phyloP scores from a whole-genome alignment of 2,888 invertebrate species.

The Tetrapedia diversipes region DNA sequence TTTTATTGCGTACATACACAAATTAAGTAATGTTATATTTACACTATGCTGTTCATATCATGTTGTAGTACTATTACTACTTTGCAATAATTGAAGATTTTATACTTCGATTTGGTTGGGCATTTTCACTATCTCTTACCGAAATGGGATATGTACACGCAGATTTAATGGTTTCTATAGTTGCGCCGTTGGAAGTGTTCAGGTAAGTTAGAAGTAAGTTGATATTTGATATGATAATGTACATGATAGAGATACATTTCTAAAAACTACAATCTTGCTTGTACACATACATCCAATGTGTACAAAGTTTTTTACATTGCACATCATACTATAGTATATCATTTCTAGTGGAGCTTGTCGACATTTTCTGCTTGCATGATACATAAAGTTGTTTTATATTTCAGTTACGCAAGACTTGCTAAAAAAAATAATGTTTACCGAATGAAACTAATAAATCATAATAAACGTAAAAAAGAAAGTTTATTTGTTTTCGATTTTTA shows the following conservation, averaged over 20 bases:
- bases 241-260: slow-evolving; percentile 4
- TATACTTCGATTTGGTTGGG: slow-evolving; percentile 97
- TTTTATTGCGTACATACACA: slow-evolving; percentile 31
- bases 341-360: slow-evolving; percentile 36
- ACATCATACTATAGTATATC: slow-evolving; percentile 5
- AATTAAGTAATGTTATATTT: neutral
- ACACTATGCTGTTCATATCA: neutral
- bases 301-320: slow-evolving; percentile 13
- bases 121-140: slow-evolving; percentile 92
- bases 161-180: slow-evolving; percentile 92
- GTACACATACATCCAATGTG: slow-evolving; percentile 8
- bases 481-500: slow-evolving; percentile 36
- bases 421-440: slow-evolving; percentile 20
- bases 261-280: neutral
- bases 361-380: slow-evolving; percentile 43
- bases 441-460: slow-evolving; percentile 50
- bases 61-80: slow-evolving; percentile 93
- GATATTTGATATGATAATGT: too few relatives aligned
- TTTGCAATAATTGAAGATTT: slow-evolving; percentile 99
- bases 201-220: slow-evolving; percentile 84
- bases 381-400: slow-evolving; percentile 36
- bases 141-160: slow-evolving; percentile 90
- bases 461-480: slow-evolving; percentile 29
- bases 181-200: slow-evolving; percentile 94
- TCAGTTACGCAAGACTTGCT: slow-evolving; percentile 18